These are phyloP conservation scores for Amphibalanus amphitrite DNA, from an alignment of 1,140 invertebrate genomes.

Conservation along the genomic window DNA sequence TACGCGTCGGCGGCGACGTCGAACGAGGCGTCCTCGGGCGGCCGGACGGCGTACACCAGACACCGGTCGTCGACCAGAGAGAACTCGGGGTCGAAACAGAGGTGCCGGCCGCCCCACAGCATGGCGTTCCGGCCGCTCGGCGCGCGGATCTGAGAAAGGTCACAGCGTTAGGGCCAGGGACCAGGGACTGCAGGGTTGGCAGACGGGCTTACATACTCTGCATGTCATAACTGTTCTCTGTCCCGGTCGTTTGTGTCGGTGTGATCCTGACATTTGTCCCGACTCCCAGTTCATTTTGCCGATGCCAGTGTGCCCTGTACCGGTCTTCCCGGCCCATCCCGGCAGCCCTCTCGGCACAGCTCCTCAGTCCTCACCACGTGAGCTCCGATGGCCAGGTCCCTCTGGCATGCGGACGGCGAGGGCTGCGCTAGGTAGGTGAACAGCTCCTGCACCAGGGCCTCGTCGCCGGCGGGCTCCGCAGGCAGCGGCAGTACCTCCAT, in stretches of 20 bases:
- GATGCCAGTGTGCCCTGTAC: no score
- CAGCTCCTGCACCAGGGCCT: neutral
- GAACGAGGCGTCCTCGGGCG: slow-evolving; percentile 20
- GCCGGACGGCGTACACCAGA: neutral
- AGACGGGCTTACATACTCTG: no score
- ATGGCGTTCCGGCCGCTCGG: neutral
- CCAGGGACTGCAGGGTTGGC: no score
- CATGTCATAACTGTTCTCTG: no score
- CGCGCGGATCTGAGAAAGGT: neutral
- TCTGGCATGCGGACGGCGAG: neutral
- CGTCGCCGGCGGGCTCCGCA: neutral
- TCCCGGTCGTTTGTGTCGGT: no score
- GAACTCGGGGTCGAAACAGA: neutral
- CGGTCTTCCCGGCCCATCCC: no score
- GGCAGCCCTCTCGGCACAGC: no score
- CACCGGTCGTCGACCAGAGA: neutral
- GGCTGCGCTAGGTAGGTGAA: neutral
- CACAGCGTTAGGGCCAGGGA: no score
- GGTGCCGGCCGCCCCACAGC: neutral
- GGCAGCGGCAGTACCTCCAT: neutral
- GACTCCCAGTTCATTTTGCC: no score
- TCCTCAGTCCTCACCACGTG: no score
- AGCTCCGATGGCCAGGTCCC: neutral
- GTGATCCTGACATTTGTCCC: no score
- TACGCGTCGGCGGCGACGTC: slow-evolving; percentile 19